phyloP scores from a whole-genome alignment of 2,888 invertebrate species.

The Drosophila hawaiiensis region DNA sequence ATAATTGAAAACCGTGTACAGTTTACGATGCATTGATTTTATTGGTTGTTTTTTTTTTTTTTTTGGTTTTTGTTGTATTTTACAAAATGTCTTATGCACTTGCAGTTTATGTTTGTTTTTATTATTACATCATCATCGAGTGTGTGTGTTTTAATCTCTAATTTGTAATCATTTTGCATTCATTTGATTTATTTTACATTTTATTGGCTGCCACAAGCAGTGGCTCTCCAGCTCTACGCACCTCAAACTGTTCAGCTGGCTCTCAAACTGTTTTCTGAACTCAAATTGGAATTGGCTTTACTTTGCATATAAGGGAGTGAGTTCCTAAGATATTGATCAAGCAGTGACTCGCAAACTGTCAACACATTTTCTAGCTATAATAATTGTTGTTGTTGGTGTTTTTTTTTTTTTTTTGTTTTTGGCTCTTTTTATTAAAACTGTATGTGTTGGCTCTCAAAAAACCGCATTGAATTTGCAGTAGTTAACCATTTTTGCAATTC shows the following conservation, averaged over 20 bases:
- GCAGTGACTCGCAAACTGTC: slow-evolving; percentile 5
- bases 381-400: neutral
- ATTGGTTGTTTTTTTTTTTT: slow-evolving; percentile 38
- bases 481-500: neutral
- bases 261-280: slow-evolving; percentile 11
- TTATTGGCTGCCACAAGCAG: slow-evolving; percentile 10
- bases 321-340: neutral
- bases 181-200: slow-evolving; percentile 33
- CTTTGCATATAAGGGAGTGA: neutral
- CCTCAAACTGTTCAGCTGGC: slow-evolving; percentile 1
- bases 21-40: slow-evolving; percentile 53
- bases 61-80: slow-evolving; percentile 50
- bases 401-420: neutral
- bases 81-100: slow-evolving; percentile 62
- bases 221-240: neutral
- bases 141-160: slow-evolving; percentile 45
- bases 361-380: neutral
- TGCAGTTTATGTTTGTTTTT: slow-evolving; percentile 48
- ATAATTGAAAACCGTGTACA: slow-evolving; percentile 22
- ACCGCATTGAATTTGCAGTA: neutral
- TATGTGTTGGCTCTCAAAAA: neutral
- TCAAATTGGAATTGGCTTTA: slow-evolving; percentile 4
- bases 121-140: slow-evolving; percentile 43
- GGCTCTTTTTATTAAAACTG: neutral
- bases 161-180: slow-evolving; percentile 44